A percentile compares a stretch with the other conserved stretches of the same genome.
Conservation (phyloP, 2,888 invertebrate genomes). For the Mythimna albipuncta region DNA sequence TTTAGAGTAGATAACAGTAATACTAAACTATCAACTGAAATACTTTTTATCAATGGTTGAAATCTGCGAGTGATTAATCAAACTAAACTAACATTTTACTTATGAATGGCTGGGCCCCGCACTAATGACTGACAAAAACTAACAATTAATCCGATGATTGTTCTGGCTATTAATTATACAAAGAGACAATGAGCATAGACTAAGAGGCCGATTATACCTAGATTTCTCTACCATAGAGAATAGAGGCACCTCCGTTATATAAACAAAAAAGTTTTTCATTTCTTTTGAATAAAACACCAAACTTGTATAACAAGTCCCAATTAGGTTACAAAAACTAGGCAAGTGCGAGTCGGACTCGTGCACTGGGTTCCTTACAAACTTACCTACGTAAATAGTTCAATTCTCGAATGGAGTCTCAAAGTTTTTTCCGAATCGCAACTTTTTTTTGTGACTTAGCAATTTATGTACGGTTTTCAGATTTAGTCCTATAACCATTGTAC, state of each 20-base stretch:
- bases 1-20: not conserved
- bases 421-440: no score
- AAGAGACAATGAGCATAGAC: conserved; percentile 28
- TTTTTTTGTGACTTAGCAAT: no score
- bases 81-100: conserved; percentile 27
- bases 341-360: no score
- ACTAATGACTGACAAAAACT: conserved; percentile 29
- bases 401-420: no score
- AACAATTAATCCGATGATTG: conserved; percentile 34
- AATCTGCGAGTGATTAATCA: conserved; percentile 17
- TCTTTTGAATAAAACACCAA: conserved; percentile 30
- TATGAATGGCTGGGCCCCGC: conserved; percentile 7
- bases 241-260: conserved; percentile 10
- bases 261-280: conserved; percentile 24
- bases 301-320: conserved; percentile 28
- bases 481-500: no score
- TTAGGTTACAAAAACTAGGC: conserved; percentile 36
- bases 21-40: not conserved
- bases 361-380: no score
- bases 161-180: conserved; percentile 39
- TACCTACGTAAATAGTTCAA: no score
- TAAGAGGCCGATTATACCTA: conserved; percentile 6
- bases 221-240: conserved; percentile 8
- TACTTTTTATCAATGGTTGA: conserved; percentile 1
- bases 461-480: no score